Evolutionary conservation across 2,888 invertebrate species (phyloP), one percentile per base, ranked within the genome.

Genomic region (Monopis laevigella): DNA sequence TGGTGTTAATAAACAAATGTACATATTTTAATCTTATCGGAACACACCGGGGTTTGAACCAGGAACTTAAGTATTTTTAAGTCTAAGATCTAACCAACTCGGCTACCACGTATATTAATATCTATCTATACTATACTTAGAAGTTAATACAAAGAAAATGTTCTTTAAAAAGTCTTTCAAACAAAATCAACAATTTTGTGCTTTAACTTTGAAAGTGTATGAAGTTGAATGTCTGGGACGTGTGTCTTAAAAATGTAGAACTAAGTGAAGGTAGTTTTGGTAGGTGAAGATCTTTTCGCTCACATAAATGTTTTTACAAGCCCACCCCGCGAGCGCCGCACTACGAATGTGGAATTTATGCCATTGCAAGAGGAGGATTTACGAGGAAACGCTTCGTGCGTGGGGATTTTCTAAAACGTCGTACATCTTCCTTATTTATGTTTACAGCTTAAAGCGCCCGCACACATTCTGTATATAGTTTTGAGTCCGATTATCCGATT

Each of bases 401-500:
- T 77, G 71, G 66, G 66, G 68, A 68, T 72, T 71, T 75, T 69
- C 66, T 69, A 72, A 72, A 75, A 72, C 66, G 59, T 59, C 70
- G 65, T 78, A 71, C 58, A 64, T 74, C 75, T 74, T 72, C 69
- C 53, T 74, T 75, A 78, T 78, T 78, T 78, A 78, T 77, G 74
- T 73, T 75, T 74, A 72, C 73, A 73, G 71, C 71, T 71, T 73
- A 70, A 63, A 66, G 61, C 61, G 62, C 59, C 68, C 66, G 58
- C 68, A 65, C 59, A 65, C 67, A 63, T 65, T 40, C 26, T 26
- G 10, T 64, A 64, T 65, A 65, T 67, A 70, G 66, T 73, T 70
- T n/a, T 67, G 70, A 72, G 71, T 70, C 67, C 73, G 72, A 71
- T 75, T 78, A 78, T 75, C 71, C 73, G 66, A 78, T 75, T 75